Evolutionary conservation across 2,888 invertebrate species (phyloP).

Genomic region (Sesamia inferens): DNA sequence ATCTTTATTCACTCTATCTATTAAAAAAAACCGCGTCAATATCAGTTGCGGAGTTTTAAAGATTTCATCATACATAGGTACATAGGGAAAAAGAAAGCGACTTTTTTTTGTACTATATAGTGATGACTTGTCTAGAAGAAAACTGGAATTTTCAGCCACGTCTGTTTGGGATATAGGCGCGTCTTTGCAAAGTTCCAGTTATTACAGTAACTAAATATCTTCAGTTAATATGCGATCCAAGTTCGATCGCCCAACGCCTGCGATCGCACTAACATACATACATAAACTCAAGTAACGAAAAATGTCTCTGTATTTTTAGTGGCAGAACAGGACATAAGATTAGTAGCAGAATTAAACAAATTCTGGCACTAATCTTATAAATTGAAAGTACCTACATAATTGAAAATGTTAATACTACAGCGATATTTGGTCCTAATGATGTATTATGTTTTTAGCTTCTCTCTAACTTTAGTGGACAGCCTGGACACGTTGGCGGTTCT

Average conservation of each 20-base stretch:
- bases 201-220: background rate
- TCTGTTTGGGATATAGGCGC: background rate
- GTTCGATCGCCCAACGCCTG: background rate
- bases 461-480: slow-evolving; percentile 98
- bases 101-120: no score
- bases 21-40: no score
- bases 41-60: no score
- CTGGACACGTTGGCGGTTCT: slow-evolving; percentile 97
- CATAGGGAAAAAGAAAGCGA: no score
- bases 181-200: background rate
- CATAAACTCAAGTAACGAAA: background rate
- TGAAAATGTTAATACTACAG: no score
- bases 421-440: background rate
- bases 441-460: slow-evolving; percentile 93
- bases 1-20: no score
- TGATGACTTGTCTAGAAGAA: slow-evolving; percentile 3
- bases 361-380: no score
- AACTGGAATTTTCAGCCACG: background rate
- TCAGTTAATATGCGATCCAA: background rate
- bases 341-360: no score
- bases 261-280: background rate
- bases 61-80: no score
- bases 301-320: no score
- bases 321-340: no score
- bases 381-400: no score